A percentile compares a stretch with the other conserved stretches of the same genome.
phyloP scores from a whole-genome alignment of 2,797 vertebrate genomes.

The Karalla daura region DNA sequence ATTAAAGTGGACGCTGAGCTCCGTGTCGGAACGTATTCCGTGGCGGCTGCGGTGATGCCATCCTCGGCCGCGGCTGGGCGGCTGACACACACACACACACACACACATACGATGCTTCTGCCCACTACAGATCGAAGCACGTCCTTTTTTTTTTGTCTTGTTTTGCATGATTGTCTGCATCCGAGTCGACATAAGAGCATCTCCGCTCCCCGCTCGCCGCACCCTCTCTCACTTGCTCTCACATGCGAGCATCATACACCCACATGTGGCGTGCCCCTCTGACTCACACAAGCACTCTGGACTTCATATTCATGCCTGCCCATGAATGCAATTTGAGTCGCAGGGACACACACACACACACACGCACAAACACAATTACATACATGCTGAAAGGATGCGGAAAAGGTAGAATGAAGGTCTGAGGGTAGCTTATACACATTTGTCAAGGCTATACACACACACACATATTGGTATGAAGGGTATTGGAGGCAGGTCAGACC shows the following conservation, averaged over 20 bases:
- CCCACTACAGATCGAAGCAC: no score
- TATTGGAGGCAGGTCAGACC: slow-evolving; percentile 38
- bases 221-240: not conserved
- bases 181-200: no score
- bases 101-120: no score
- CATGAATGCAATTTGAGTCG: slow-evolving; percentile 6
- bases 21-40: no score
- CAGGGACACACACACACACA: not conserved
- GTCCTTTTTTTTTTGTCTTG: no score
- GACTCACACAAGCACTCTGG: slow-evolving; percentile 1
- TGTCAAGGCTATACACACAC: slow-evolving; percentile 35
- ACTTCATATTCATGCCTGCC: slow-evolving; percentile 25
- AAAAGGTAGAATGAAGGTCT: slow-evolving; percentile 29
- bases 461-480: slow-evolving; percentile 20
- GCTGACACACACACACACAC: no score
- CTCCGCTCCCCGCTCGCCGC: not conserved
- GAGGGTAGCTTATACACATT: slow-evolving; percentile 39
- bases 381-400: no score
- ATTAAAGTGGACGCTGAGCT: no score
- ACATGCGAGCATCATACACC: not conserved
- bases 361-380: no score
- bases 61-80: no score
- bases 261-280: slow-evolving; percentile 11
- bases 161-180: not conserved
- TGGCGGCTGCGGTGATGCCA: no score